Conservation (phyloP, 2,888 invertebrate genomes). For the Eristalis arbustorum region DNA sequence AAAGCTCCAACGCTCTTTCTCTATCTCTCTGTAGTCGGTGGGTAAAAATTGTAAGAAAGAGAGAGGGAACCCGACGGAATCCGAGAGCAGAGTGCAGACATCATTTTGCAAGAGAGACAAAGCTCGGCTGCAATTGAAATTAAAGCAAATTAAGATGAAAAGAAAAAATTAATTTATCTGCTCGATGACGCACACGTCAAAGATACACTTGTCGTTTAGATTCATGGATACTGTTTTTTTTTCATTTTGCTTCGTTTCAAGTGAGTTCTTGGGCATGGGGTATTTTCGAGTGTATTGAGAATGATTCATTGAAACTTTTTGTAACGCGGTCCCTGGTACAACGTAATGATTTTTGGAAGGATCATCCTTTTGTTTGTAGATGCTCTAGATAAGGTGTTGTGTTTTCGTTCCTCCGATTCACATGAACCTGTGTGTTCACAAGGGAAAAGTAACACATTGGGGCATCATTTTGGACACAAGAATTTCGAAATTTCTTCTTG, state of each 20-base stretch:
- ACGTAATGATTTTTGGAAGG: too few relatives aligned
- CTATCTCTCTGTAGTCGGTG: neutral
- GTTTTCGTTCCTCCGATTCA: too few relatives aligned
- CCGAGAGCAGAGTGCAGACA: neutral
- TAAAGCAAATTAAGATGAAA: slow-evolving; percentile 21
- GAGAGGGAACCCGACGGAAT: neutral
- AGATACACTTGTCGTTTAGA: neutral
- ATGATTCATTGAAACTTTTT: too few relatives aligned
- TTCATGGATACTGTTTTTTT: neutral
- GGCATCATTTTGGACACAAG: too few relatives aligned
- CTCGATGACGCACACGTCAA: slow-evolving; percentile 26
- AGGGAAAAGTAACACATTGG: too few relatives aligned
- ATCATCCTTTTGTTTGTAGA: too few relatives aligned
- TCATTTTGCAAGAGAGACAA: slow-evolving; percentile 1
- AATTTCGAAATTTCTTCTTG: too few relatives aligned
- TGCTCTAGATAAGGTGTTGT: too few relatives aligned
- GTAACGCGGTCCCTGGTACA: too few relatives aligned
- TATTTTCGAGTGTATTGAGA: neutral
- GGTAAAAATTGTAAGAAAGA: neutral
- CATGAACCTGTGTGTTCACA: too few relatives aligned
- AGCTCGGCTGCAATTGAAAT: slow-evolving; percentile 25
- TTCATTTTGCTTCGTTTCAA: neutral
- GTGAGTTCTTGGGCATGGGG: neutral
- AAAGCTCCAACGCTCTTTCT: neutral
- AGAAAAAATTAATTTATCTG: slow-evolving; percentile 17